Conservation (phyloP, 2,797 vertebrate genomes). For the Cynopterus sphinx region DNA sequence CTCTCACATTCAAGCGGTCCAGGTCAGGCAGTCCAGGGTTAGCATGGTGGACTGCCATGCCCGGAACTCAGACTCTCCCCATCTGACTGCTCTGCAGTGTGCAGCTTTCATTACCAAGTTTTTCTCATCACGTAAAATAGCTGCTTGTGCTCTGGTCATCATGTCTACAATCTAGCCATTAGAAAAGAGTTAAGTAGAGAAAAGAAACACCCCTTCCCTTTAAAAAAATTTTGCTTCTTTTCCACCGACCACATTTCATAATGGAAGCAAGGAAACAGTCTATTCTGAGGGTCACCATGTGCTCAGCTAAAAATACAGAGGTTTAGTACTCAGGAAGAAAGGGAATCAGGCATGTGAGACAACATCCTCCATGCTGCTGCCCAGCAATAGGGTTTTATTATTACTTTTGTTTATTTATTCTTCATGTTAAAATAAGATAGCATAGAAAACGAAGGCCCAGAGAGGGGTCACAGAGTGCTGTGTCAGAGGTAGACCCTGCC, state of each 20-base stretch:
- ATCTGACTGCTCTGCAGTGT: neutral
- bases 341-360: neutral
- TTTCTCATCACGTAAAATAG: neutral
- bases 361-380: neutral
- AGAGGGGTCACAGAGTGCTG: neutral
- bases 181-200: neutral
- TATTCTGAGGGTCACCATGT: neutral
- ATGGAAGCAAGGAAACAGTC: neutral
- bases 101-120: neutral
- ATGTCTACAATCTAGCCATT: neutral
- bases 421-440: neutral
- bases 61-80: neutral
- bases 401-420: neutral
- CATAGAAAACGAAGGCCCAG: neutral
- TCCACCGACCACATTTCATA: constrained; percentile 15
- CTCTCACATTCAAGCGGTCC: neutral
- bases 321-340: neutral
- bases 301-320: neutral
- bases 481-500: neutral
- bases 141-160: neutral
- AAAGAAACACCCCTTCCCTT: neutral
- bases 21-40: neutral
- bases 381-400: neutral
- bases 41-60: fast-evolving
- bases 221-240: constrained; percentile 27